A percentile compares a stretch with the other conserved stretches of the same genome.
Evolutionary conservation across 1,140 invertebrate genomes (phyloP).

Genomic region (Argopecten irradians): DNA sequence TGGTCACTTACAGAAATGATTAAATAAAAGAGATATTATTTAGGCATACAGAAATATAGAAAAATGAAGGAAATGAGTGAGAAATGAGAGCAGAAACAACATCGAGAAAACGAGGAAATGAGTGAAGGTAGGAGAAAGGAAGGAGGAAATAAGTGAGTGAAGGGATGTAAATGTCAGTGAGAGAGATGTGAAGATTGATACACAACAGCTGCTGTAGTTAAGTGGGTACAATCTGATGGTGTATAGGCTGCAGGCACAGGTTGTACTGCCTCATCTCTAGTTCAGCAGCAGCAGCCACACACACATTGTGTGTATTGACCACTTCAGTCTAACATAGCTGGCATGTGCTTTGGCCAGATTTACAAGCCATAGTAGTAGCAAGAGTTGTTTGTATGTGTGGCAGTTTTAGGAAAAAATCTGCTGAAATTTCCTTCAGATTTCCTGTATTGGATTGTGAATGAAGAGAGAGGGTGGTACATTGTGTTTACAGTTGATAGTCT

Average conservation of each 20-base stretch:
- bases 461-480: not conserved
- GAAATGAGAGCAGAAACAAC: not conserved
- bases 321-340: not conserved
- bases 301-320: not conserved
- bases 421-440: not conserved
- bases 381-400: not conserved
- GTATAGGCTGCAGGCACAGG: constrained; percentile 19
- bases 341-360: constrained; percentile 7
- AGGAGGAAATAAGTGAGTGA: not conserved
- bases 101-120: too few relatives aligned
- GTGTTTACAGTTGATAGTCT: not conserved
- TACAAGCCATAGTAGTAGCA: not conserved
- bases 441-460: not conserved
- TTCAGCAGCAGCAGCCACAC: not conserved
- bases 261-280: not conserved
- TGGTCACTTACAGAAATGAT: not conserved
- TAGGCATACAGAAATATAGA: not conserved
- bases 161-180: not conserved
- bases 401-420: not conserved
- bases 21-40: too few relatives aligned
- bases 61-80: not conserved
- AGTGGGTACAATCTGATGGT: constrained; percentile 16
- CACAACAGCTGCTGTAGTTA: constrained; percentile 20
- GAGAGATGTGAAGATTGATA: constrained; percentile 16
- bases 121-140: not conserved